phyloP scores from a whole-genome alignment of 2,888 invertebrate genomes.

The Pharmacophagus antenor region DNA sequence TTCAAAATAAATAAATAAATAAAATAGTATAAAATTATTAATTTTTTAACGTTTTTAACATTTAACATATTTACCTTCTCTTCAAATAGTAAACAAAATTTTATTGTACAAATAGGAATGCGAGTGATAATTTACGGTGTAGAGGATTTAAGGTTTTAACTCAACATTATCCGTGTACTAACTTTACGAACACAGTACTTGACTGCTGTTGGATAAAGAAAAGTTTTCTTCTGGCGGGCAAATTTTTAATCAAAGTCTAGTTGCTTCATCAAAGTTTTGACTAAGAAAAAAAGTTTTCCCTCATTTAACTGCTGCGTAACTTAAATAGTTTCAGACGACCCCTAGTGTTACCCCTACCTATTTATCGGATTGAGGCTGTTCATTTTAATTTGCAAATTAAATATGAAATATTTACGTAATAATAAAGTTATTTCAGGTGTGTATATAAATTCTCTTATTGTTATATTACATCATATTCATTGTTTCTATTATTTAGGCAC shows the following conservation, averaged over 20 bases:
- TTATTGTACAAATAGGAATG: not conserved
- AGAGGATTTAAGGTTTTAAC: not conserved
- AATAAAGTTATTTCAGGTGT: too few species aligned
- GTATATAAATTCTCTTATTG: too few species aligned
- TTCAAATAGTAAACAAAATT: too few species aligned
- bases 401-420: too few species aligned
- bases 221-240: not conserved
- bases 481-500: too few species aligned
- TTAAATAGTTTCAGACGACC: not conserved
- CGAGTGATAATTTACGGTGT: not conserved
- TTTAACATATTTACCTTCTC: too few species aligned
- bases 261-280: slow-evolving; percentile 18
- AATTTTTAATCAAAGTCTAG: slow-evolving; percentile 25
- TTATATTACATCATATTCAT: too few species aligned
- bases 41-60: too few species aligned
- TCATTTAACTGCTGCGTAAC: slow-evolving; percentile 1
- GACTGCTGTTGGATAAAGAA: slow-evolving; percentile 10
- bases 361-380: not conserved
- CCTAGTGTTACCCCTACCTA: not conserved
- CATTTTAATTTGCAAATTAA: not conserved
- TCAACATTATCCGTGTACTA: not conserved
- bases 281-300: not conserved
- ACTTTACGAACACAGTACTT: slow-evolving; percentile 12
- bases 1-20: too few species aligned
- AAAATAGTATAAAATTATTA: too few species aligned